A percentile compares a stretch with the other conserved stretches of the same genome.
These are phyloP conservation scores for Bostrychus sinensis DNA, from an alignment of 2,113 vertebrate genomes.

Conservation along the genomic window DNA sequence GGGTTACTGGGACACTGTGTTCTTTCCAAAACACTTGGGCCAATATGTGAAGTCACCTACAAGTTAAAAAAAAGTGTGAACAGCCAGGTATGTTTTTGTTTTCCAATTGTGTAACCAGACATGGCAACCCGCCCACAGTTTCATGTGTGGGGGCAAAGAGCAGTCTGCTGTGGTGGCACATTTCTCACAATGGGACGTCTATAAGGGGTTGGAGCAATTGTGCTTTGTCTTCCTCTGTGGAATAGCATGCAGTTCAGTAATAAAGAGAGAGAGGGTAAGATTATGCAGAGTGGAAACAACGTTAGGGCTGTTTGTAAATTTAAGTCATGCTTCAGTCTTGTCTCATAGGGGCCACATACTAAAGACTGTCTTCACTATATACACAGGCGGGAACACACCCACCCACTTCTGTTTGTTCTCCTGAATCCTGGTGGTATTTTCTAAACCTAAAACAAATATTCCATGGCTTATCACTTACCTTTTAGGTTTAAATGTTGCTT, in stretches of 20 bases:
- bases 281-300: slow-evolving; percentile 59
- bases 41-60: slow-evolving; percentile 23
- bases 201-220: slow-evolving; percentile 64
- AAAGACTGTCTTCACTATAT: not conserved
- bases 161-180: slow-evolving; percentile 66
- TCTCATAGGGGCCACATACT: slow-evolving; percentile 5
- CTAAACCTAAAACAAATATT: too few relatives aligned
- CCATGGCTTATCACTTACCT: too few relatives aligned
- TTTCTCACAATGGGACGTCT: slow-evolving; percentile 73
- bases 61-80: slow-evolving; percentile 25
- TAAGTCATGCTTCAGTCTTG: slow-evolving; percentile 39
- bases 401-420: too few relatives aligned
- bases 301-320: slow-evolving; percentile 60
- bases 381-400: too few relatives aligned
- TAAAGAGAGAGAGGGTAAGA: slow-evolving; percentile 51
- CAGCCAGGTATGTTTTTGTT: slow-evolving; percentile 44
- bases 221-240: slow-evolving; percentile 71
- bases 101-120: slow-evolving; percentile 64
- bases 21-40: slow-evolving; percentile 42
- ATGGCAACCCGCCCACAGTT: slow-evolving; percentile 51
- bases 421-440: too few relatives aligned
- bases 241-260: slow-evolving; percentile 72
- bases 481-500: too few relatives aligned
- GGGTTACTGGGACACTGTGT: slow-evolving; percentile 42
- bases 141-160: slow-evolving; percentile 55